A percentile compares a stretch with the other conserved stretches of the same genome.
Conservation (phyloP, 2,797 vertebrate species). For the Ispidina lecontei region DNA sequence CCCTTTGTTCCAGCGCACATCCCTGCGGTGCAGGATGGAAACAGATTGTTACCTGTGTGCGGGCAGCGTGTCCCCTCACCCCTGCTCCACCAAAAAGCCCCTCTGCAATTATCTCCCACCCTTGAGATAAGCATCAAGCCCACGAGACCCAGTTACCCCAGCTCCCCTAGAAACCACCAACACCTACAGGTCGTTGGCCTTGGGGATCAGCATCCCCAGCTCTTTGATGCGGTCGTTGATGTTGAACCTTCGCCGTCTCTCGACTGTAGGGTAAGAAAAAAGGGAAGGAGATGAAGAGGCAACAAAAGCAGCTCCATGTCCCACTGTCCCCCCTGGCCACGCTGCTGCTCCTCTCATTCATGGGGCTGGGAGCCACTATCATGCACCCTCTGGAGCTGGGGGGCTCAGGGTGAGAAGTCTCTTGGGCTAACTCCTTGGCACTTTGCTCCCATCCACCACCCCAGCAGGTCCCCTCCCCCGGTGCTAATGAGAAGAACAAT, state of each 20-base stretch:
- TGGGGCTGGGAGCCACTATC: fast-evolving
- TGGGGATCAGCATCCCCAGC: conserved; percentile 96
- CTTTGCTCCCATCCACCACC: background rate
- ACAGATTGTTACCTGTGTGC: background rate
- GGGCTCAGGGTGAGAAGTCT: background rate
- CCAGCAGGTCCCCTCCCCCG: background rate
- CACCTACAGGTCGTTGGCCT: conserved; percentile 95
- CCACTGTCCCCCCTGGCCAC: fast-evolving
- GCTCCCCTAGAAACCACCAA: fast-evolving
- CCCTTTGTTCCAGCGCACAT: conserved; percentile 98
- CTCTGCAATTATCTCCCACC: background rate
- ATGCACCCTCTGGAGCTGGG: fast-evolving
- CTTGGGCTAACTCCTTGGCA: background rate
- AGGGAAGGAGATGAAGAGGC: background rate
- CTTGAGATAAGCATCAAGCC: fast-evolving
- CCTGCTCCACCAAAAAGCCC: background rate
- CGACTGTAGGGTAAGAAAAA: conserved; percentile 78
- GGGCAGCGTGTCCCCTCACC: fast-evolving
- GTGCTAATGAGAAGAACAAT: fast-evolving
- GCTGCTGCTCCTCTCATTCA: fast-evolving
- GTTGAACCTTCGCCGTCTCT: conserved; percentile 95
- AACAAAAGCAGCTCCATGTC: background rate
- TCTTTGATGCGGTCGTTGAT: conserved; percentile 99
- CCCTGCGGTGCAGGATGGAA: conserved; percentile 73
- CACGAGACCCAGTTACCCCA: background rate